Evolutionary conservation across 2,888 invertebrate genomes (phyloP), one percentile per base, ranked within the genome.

Genomic region (Exephanes ischioxanthus): DNA sequence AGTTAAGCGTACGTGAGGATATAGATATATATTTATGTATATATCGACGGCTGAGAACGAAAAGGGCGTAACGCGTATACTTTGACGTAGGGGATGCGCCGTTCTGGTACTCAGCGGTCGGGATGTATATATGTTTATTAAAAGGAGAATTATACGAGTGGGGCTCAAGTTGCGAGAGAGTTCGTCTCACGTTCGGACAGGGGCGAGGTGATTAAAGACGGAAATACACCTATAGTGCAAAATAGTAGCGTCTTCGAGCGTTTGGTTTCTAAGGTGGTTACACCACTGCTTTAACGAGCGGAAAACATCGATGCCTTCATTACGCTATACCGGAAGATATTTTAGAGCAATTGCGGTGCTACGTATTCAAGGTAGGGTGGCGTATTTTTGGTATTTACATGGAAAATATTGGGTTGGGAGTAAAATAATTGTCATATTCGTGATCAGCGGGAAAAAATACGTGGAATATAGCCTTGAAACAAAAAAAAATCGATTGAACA

Each of bases 141-240:
- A 58, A 58, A 26, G 58, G 22, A 58, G 58, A 22, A 58, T 58
- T 58, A 58, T 22, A 58, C 58, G 11, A 22, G 58, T 26, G 58
- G 58, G 22, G 11, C 58, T 26, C 22, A 4, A 3, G 11, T 58
- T 58, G 9, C 22, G 11, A 11, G 58, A 5, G 58, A 19, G 26
- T 58, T 58, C 58, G 58, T 14, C 22, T 58, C 58, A 58, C 58
- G 58, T 58, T 58, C 58, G 16, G 58, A 58, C 58, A 58, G 11
- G 16, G 58, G 58, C 58, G 22, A 1, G 26, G 7, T 26, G 19
- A 26, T 58, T 58, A 14, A 11, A 26, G 58, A 26, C 26, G 11
- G 58, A 9, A 1, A 22, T 48, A 26, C 26, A 26, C 9, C 26
- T 11, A 3, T 22, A 26, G 26, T 19, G 22, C 19, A 22, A 58